Evolutionary conservation across 2,797 vertebrate species (phyloP), one percentile per base, ranked within the genome.

Genomic region (Falco cherrug): DNA sequence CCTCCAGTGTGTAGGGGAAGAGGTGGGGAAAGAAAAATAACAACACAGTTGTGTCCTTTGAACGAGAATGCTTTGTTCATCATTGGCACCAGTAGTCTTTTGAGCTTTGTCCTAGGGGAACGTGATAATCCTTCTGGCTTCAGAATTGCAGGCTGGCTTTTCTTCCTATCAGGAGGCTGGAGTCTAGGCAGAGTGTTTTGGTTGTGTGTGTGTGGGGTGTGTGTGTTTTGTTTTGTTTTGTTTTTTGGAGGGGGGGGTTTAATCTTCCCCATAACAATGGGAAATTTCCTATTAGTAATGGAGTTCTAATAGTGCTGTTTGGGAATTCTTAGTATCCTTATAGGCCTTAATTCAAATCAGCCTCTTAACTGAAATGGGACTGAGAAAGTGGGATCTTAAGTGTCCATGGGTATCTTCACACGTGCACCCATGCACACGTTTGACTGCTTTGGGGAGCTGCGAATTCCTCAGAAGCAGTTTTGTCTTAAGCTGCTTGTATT

Each of bases 341-440:
- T 5, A 54, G 48, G 14, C 13, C 92, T 85, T 0, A 0, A 39
- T 88, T 87, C 5, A 1, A 17, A 0, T 81, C 61, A 75, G 16
- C 14, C 20, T 87, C 51, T 71, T 75, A 16, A 53, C 28, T 80
- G 47, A 81, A 84, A 78, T 15, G 6, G 5, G 29, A 2, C 33
- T 80, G 16, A 65, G 35, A 57, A 88, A 57, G 16, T 53, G 20
- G 18, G 35, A 50, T 73, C 33, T 74, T n/a, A 65, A 54, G 14
- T 16, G 17, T 76, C 22, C 0, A 0, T 26, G 6, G 22, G 5
- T 76, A 18, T 73, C 56, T 87, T 76, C 70, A 51, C 16, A 8
- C 39, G 33, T 45, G 37, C 9, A 54, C 13, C 69, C 26, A 8
- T 60, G 56, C 21, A 45, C 31, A 33, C 5, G 4, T 85, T 74